Base-by-base conservation (phyloP, 2,113 vertebrate genomes). In the Saimiri boliviensis region DNA sequence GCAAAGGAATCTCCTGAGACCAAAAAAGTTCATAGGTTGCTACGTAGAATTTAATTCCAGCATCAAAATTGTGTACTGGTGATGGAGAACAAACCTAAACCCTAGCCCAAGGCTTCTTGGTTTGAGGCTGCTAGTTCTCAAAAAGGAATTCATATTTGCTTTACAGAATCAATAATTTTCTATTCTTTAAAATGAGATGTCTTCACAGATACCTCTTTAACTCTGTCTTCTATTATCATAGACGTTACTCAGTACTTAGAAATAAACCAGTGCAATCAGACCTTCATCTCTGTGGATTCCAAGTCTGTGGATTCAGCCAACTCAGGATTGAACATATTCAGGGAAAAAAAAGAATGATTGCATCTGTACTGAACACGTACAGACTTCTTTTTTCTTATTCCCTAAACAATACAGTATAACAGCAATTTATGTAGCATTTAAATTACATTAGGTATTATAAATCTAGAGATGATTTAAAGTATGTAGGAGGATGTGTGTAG, bases 51-150 rank as follows among this genome's bases (percentile, higher is more conserved):
- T 82, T 37, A 81, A 82, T 79, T 86, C 23, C 8, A 56, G 42
- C 10, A 17, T 71, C 19, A 5, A 3, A 1, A 2, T n/a, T 87
- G 42, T 56, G 32, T 49, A 0, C 42, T 60, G 11, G 56, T 37
- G 27, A 25, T 81, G 9, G 30, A 77, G 23, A 49, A 37, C 1
- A 16, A 49, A 58, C 8, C 30, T 63, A 54, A 42, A 5, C 54
- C 35, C 10, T 32, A 49, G 82, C n/a, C 49, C 35, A 60, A 27
- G 14, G 12, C 37, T 87, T 68, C 56, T 56, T 88, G 45, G 17
- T 58, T 92, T 80, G 63, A 96, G 19, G 20, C 49, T 92, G 85
- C 70, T 54, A 14, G 49, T 82, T 95, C 56, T 88, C 83, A 68
- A 76, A 66, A 94, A 70, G 40, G 37, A 76, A 81, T 91, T 94